phyloP scores from a whole-genome alignment of 1,140 invertebrate genomes.

The Rhopalosiphum padi region DNA sequence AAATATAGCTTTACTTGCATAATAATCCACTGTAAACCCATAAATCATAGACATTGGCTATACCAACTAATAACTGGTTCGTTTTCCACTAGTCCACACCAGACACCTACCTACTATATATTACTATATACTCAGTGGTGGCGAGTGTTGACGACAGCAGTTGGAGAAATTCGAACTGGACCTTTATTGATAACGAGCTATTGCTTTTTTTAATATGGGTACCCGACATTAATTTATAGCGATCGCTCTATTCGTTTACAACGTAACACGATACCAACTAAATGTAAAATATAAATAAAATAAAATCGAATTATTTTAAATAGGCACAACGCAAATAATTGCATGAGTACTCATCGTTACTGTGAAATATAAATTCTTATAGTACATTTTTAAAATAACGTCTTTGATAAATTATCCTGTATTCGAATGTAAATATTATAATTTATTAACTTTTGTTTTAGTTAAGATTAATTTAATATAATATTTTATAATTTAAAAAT shows the following conservation, averaged over 20 bases:
- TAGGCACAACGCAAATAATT: not conserved
- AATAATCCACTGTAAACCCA: not conserved
- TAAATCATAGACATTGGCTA: not conserved
- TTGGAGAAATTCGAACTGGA: conserved; percentile 11
- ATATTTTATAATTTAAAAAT: not conserved
- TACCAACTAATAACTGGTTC: not conserved
- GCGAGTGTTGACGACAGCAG: not conserved
- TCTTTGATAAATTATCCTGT: not conserved
- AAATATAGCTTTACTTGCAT: not conserved
- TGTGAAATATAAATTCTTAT: not conserved
- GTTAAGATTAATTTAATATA: not conserved
- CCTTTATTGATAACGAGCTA: conserved; percentile 36
- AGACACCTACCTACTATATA: not conserved
- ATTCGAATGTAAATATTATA: not conserved
- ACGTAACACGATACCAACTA: conserved; percentile 4
- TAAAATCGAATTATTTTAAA: not conserved
- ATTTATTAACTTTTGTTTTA: not conserved
- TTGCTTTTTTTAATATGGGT: not conserved
- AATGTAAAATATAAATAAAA: conserved; percentile 4
- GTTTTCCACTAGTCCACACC: not conserved
- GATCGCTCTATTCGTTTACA: not conserved
- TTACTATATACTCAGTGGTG: not conserved
- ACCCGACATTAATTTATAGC: conserved; percentile 29
- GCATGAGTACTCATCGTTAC: not conserved
- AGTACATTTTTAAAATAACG: not conserved